Percentiles rank a stretch among this genome's conserved stretches.
Conservation (phyloP, 2,797 vertebrate genomes). For the Centropyge bicolor region DNA sequence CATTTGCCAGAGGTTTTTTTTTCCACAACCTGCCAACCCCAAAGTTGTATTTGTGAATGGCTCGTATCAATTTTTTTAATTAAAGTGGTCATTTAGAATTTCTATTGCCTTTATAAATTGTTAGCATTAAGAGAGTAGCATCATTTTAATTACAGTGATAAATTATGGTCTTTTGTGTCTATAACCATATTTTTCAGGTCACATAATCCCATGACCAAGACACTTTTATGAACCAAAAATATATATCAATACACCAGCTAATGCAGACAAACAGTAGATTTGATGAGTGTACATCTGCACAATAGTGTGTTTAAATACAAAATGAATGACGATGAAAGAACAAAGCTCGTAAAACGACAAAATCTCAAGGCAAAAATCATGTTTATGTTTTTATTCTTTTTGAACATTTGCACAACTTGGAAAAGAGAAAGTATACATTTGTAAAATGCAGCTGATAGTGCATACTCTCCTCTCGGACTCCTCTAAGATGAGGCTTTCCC, state of each 20-base stretch:
- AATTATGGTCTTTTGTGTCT: no score
- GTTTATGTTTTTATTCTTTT: constrained; percentile 65
- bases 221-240: neutral
- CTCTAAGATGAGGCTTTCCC: constrained; percentile 23
- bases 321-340: neutral
- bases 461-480: constrained; percentile 31
- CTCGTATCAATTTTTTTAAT: no score
- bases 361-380: neutral
- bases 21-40: neutral
- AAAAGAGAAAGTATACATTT: constrained; percentile 64
- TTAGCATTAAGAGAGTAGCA: no score
- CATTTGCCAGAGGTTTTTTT: neutral
- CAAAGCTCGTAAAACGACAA: neutral
- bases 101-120: no score
- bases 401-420: constrained; percentile 58
- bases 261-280: neutral
- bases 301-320: neutral
- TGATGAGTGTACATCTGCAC: neutral
- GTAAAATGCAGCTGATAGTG: constrained; percentile 60
- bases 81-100: no score
- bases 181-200: neutral
- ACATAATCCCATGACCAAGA: neutral
- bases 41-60: neutral
- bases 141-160: no score
- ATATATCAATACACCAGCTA: neutral